These are phyloP conservation scores for Eueremaeus valkanovi DNA, from an alignment of 2,888 invertebrate species.

Conservation along the genomic window DNA sequence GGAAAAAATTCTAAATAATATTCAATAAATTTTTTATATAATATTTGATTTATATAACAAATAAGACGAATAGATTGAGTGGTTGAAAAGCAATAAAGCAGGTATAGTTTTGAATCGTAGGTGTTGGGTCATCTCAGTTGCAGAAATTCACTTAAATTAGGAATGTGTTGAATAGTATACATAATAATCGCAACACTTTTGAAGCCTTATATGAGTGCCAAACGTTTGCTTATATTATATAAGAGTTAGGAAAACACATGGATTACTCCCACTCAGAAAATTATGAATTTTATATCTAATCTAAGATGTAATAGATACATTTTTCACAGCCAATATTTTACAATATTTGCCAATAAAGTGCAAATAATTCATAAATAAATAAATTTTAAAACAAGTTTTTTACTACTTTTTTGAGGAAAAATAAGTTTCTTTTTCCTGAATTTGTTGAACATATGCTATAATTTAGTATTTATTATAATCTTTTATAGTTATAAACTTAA, in stretches of 20 bases:
- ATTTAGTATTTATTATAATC: too few species aligned
- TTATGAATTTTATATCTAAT: not conserved
- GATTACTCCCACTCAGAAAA: not conserved
- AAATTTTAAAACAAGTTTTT: not conserved
- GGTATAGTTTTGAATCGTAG: not conserved
- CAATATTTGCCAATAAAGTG: not conserved
- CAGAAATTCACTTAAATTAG: too few species aligned
- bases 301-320: not conserved
- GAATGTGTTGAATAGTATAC: too few species aligned
- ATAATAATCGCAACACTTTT: too few species aligned
- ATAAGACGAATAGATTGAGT: too few species aligned
- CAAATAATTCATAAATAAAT: not conserved
- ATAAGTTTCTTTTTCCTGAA: not conserved
- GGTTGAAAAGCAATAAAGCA: not conserved
- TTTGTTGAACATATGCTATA: not conserved
- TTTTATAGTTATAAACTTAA: too few species aligned
- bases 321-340: too few species aligned
- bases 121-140: slow-evolving; percentile 2
- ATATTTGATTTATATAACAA: too few species aligned
- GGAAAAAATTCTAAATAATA: too few species aligned
- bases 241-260: not conserved
- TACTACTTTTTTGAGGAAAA: too few species aligned
- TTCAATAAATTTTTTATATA: too few species aligned
- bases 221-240: not conserved
- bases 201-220: too few species aligned